Conservation (phyloP, 2,888 invertebrate genomes). For the Cheilosia pagana region DNA sequence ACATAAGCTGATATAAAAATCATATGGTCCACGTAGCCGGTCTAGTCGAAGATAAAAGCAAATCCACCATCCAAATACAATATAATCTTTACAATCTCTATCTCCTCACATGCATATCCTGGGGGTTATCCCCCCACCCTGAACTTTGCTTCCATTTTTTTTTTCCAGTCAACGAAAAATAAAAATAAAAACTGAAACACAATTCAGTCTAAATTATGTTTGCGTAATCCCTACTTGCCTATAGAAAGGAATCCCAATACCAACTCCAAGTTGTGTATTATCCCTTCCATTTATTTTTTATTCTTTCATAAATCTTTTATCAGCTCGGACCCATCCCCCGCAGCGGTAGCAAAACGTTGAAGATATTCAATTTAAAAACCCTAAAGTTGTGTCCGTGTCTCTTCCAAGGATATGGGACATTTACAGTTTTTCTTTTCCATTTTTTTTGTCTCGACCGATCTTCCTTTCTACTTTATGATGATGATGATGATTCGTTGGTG, state of each 20-base stretch:
- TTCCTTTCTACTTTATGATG: constrained; percentile 47
- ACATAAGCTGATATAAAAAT: constrained; percentile 72
- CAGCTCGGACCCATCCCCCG: constrained; percentile 63
- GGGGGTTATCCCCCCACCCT: constrained; percentile 53
- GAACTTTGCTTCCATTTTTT: constrained; percentile 40
- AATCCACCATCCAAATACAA: constrained; percentile 58
- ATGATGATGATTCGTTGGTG: constrained; percentile 27
- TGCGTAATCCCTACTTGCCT: constrained; percentile 59
- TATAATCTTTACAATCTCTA: constrained; percentile 40
- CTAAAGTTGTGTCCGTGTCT: constrained; percentile 66
- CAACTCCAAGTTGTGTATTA: constrained; percentile 69
- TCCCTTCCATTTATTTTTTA: constrained; percentile 73
- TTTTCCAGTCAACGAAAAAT: constrained; percentile 11
- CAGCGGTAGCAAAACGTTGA: constrained; percentile 44
- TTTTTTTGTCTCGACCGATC: not conserved
- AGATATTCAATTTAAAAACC: constrained; percentile 71
- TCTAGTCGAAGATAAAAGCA: constrained; percentile 36
- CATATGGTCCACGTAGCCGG: constrained; percentile 60
- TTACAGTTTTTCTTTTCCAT: constrained; percentile 36
- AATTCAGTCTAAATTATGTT: constrained; percentile 73
- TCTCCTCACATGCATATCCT: constrained; percentile 51
- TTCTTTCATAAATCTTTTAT: constrained; percentile 75
- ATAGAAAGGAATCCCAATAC: constrained; percentile 29
- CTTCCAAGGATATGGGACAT: constrained; percentile 61
- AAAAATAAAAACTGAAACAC: constrained; percentile 60